Base-by-base conservation (phyloP, 2,888 invertebrate species). In the Balanococcus diminutus region DNA sequence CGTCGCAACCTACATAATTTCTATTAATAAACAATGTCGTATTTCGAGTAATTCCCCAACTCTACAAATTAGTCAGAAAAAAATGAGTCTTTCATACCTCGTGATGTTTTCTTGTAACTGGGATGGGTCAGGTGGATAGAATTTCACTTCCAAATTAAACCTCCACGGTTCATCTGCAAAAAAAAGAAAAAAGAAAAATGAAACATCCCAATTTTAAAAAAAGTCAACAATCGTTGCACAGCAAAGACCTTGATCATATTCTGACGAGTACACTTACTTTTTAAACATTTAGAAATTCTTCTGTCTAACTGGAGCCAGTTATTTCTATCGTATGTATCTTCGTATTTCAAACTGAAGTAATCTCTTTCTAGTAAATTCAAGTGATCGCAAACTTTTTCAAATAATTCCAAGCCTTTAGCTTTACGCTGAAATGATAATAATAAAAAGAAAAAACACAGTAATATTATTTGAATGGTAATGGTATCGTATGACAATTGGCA, bases 81-180 rank as follows among this genome's bases (percentile, higher is more conserved):
- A 46, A 46, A n/a, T 46, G 32, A 72, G n/a, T n/a, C n/a, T n/a
- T n/a, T 31, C 61, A 79, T 87, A 89, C 89, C 96, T 93, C 1
- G 97, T 97, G 88, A 97, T 95, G 89, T 97, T 97, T 90, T 97
- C 97, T 90, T 96, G 96, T 87, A 99, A 91, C 90, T 96, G 96
- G 25, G 97, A 94, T 16, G 99, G 99, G 90, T 99, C 98, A 84
- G 98, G 98, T 2, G 99, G 99, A 91, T 99, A 99, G 92, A 99
- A 99, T 91, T 99, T 99, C 87, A 99, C 98, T 89, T 97, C 96
- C 90, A 99, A 99, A 88, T 94, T 93, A 90, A 99, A 93, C 89
- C 94, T 93, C 98, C 98, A 98, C 22, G 97, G 96, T 89, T 96
- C 96, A 89, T 93, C 96, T 96, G 89, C 25, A 75, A 84, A 14